Base-by-base conservation (phyloP, 2,797 vertebrate genomes). In the Lophotriccus pileatus region DNA sequence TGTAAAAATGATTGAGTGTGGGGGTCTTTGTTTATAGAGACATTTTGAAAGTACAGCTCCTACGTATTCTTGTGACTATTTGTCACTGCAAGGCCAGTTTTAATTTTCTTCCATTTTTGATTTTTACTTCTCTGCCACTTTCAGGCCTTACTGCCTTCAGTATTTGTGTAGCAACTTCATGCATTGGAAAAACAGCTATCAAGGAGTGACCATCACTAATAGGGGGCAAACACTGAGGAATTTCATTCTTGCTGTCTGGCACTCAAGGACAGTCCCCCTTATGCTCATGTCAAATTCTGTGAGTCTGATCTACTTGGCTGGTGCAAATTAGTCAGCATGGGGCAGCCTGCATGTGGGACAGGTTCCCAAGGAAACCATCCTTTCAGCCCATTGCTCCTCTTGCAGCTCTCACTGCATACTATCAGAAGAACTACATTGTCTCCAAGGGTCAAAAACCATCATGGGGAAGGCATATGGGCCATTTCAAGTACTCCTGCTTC, bases 51-150 rank as follows among this genome's bases (percentile, higher is more conserved):
- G 76, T 50, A 66, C 27, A 52, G 17, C 24, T 93, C 34, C 46
- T 67, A 27, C 19, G 43, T 94, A 37, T 52, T 86, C 67, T 84
- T 79, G 17, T 73, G 62, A 79, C 46, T 87, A 69, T 93, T 89
- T 81, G 59, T 86, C 77, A 88, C 32, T 41, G 27, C 14, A 84
- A 76, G 17, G 5, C 27, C 53, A 84, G 22, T 12, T 28, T 44
- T 64, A 2, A 8, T 67, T 62, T 41, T 46, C 36, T 62, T 18
- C 6, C 36, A 10, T 39, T n/a, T 18, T 20, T 56, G 36, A 30
- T 39, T 74, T 89, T 89, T 9, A 7, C 1, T 60, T 78, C 5
- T 74, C 32, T 47, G 7, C 3, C 5, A n/a, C 7, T 63, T 83
- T 80, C 55, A 75, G 39, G 14, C 17, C 28, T 80, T 82, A 30